Percentiles rank a stretch among this genome's conserved stretches.
Evolutionary conservation across 2,888 invertebrate genomes (phyloP).

Genomic region (Cerastoderma edule): DNA sequence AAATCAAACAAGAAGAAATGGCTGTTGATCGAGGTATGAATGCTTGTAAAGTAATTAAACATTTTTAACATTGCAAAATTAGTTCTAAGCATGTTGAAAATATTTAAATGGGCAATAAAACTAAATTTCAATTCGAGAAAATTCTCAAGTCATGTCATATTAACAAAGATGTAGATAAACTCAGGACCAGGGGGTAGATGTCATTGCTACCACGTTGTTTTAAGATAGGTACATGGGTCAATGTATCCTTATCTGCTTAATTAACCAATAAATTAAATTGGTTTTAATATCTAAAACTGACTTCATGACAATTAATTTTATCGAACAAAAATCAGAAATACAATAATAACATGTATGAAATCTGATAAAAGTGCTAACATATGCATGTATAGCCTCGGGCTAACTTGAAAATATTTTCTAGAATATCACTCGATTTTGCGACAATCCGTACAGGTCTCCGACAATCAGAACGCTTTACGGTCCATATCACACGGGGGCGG

Average conservation of each 20-base stretch:
- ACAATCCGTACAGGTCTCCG: conserved; percentile 1
- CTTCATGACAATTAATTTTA: conserved; percentile 58
- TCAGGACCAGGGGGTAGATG: conserved; percentile 2
- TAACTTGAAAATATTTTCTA: conserved; percentile 13
- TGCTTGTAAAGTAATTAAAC: conserved; percentile 13
- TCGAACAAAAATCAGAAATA: conserved; percentile 50
- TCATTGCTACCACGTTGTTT: conserved; percentile 17
- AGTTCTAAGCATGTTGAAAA: conserved; percentile 40
- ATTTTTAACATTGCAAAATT: conserved; percentile 11
- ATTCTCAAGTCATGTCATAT: conserved; percentile 14
- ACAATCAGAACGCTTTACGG: conserved; percentile 11
- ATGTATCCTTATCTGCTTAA: conserved; percentile 13
- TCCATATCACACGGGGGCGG: conserved; percentile 35
- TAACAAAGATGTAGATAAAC: not conserved
- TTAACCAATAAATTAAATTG: conserved; percentile 43
- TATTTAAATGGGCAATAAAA: conserved; percentile 56
- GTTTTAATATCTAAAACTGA: conserved; percentile 56
- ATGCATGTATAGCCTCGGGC: conserved; percentile 41
- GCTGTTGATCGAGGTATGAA: no score
- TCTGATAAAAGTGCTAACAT: conserved; percentile 51
- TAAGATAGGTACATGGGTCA: conserved; percentile 21
- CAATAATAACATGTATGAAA: conserved; percentile 52
- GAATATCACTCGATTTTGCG: not conserved
- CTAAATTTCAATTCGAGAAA: conserved; percentile 7
- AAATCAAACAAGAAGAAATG: no score